Conservation (phyloP, 2,797 vertebrate genomes). For the Pantherophis vulpinus region DNA sequence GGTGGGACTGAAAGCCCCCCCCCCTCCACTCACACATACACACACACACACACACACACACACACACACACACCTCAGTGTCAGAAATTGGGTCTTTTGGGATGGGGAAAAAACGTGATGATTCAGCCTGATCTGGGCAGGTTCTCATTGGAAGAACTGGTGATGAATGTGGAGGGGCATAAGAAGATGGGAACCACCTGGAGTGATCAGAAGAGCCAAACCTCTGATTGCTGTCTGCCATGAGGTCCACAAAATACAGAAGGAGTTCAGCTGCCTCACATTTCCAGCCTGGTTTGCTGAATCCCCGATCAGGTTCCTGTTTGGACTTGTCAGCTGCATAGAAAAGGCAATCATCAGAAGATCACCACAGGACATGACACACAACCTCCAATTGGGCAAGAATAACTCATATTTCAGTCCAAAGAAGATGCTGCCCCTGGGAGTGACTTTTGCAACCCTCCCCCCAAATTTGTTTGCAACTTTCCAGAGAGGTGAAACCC, state of each 20-base stretch:
- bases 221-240: neutral
- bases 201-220: neutral
- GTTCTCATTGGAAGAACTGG: neutral
- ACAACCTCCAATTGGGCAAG: neutral
- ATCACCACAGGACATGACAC: neutral
- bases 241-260: neutral
- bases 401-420: neutral
- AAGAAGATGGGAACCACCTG: neutral
- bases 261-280: neutral
- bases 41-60: neutral
- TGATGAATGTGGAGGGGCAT: neutral
- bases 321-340: neutral
- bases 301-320: neutral
- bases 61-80: neutral
- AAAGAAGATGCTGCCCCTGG: neutral
- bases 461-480: neutral
- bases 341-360: neutral
- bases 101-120: neutral
- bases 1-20: neutral
- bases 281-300: neutral
- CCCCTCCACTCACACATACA: neutral
- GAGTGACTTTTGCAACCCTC: neutral
- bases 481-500: neutral
- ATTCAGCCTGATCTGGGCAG: neutral
- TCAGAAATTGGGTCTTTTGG: neutral